Evolutionary conservation across 2,113 vertebrate genomes (phyloP), one percentile per base, ranked within the genome.

Genomic region (Bostrychus sinensis): DNA sequence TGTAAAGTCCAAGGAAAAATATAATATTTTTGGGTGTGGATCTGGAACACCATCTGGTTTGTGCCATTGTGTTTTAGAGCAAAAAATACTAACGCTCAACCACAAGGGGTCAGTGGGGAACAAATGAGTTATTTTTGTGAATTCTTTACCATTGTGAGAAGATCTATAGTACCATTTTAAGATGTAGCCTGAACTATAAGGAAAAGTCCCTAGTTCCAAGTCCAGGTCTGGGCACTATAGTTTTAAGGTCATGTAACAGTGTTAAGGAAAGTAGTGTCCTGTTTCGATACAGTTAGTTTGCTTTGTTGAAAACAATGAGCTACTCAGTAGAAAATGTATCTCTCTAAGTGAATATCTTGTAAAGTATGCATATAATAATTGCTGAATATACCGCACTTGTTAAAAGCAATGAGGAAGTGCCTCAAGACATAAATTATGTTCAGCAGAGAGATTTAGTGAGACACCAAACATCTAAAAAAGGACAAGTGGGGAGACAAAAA

Each of bases 401-500:
- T 55, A 17, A 70, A 54, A n/a, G 43, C 16, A 58, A 66, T 61
- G 17, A 41, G 56, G 45, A 22, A 37, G 14, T 25, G 63, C 48
- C 61, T 14, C 57, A 12, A 58, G 45, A 69, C 25, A 37, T 57
- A 65, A 51, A 59, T 66, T 45, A 64, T 71, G 54, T 43, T 46
- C 45, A 59, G 60, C 66, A 78, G 25, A 70, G 60, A 70, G 17
- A 70, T 46, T 53, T 42, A 62, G 60, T 22, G 39, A 34, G 54
- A 79, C 56, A 20, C 53, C 11, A 72, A 56, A 2, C 7, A 62
- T 32, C 66, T 32, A 56, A 63, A 74, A 28, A 63, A 61, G 74
- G 67, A 54, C 34, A 57, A 22, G 28, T 32, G 60, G 57, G 72
- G 72, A 82, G 68, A 57, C 76, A 80, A 66, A 72, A 72, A 81